A percentile compares a stretch with the other conserved stretches of the same genome.
Evolutionary conservation across 2,113 vertebrate genomes (phyloP).

Genomic region (Enhydra lutris): DNA sequence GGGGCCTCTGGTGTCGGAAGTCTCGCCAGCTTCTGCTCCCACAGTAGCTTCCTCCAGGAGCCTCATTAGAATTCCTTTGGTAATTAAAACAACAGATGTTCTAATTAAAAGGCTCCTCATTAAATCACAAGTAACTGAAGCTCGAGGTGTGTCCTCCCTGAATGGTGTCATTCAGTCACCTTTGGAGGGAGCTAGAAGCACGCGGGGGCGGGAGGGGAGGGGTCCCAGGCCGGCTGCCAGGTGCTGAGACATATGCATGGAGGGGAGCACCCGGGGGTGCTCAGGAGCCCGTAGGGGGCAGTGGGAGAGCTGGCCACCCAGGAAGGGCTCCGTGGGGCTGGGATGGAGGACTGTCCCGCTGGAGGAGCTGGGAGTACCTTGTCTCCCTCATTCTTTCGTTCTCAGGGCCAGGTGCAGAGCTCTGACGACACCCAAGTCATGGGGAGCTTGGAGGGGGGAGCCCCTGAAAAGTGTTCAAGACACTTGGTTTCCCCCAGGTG

Average conservation of each 20-base stretch:
- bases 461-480: neutral
- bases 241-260: neutral
- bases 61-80: conserved; percentile 77
- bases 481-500: neutral
- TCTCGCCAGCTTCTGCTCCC: conserved; percentile 53
- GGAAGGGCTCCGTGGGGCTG: neutral
- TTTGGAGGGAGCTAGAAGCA: conserved; percentile 39
- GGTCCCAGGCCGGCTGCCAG: neutral
- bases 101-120: conserved; percentile 78
- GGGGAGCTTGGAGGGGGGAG: too few relatives aligned
- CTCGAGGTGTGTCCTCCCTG: conserved; percentile 54
- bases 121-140: conserved; percentile 76
- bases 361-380: neutral
- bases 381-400: neutral
- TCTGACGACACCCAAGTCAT: too few relatives aligned
- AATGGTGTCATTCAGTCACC: conserved; percentile 47
- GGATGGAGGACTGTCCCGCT: neutral
- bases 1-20: conserved; percentile 45
- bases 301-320: fast-evolving
- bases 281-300: neutral
- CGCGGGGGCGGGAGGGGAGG: neutral
- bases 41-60: conserved; percentile 65
- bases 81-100: conserved; percentile 83
- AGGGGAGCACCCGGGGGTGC: neutral
- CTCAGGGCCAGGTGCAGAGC: neutral